Evolutionary conservation across 2,888 invertebrate species (phyloP).

Genomic region (Meteorus colon): DNA sequence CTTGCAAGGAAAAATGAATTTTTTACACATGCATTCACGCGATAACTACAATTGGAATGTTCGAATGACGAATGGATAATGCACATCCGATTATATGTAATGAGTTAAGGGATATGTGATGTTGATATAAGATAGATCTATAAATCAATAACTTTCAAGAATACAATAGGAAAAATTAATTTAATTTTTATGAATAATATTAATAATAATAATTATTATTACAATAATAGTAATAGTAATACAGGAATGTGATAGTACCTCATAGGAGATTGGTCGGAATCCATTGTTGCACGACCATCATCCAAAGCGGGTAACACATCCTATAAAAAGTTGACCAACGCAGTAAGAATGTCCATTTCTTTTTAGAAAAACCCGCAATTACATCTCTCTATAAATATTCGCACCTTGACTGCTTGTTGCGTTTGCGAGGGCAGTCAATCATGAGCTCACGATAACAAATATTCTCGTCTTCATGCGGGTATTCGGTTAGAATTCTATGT

Average conservation of each 20-base stretch:
- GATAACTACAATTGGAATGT: not conserved
- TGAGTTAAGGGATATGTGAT: slow-evolving; percentile 19
- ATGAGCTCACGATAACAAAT: slow-evolving; percentile 35
- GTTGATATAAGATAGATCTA: slow-evolving; percentile 52
- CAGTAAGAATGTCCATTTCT: slow-evolving; percentile 31
- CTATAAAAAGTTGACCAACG: slow-evolving; percentile 53
- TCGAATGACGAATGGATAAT: slow-evolving; percentile 12
- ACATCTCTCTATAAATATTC: slow-evolving; percentile 31
- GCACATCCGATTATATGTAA: not conserved
- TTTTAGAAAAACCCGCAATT: slow-evolving; percentile 10
- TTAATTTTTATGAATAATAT: slow-evolving; percentile 60
- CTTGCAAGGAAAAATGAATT: slow-evolving; percentile 19
- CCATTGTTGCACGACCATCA: slow-evolving; percentile 56
- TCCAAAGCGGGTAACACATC: slow-evolving; percentile 60
- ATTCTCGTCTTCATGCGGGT: slow-evolving; percentile 8
- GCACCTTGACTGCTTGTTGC: slow-evolving; percentile 20
- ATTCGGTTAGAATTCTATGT: slow-evolving; percentile 39
- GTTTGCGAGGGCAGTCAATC: slow-evolving; percentile 35
- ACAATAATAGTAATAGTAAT: slow-evolving; percentile 52
- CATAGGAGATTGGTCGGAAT: slow-evolving; percentile 53
- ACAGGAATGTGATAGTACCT: slow-evolving; percentile 65
- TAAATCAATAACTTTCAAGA: slow-evolving; percentile 59
- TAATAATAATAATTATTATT: slow-evolving; percentile 31
- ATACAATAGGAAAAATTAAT: slow-evolving; percentile 63
- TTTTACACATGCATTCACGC: slow-evolving; percentile 34